A percentile compares a stretch with the other conserved stretches of the same genome.
Evolutionary conservation across 1,140 invertebrate species (phyloP).

Genomic region (Drosophila carrolli): DNA sequence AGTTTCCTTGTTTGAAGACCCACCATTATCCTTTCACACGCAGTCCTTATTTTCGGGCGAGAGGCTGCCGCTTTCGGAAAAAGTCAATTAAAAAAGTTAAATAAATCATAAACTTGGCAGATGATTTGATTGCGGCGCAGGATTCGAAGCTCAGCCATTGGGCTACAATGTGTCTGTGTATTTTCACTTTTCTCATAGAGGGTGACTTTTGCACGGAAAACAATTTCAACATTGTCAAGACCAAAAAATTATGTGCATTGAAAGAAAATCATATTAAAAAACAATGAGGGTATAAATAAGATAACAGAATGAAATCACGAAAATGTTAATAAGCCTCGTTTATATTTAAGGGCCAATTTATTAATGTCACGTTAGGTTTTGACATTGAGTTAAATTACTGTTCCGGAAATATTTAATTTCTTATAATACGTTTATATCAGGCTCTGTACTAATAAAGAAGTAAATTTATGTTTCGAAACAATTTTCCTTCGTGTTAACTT

Average conservation of each 20-base stretch:
- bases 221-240: background rate
- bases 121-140: constrained; percentile 83
- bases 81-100: constrained; percentile 85
- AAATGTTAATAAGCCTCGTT: too few species aligned
- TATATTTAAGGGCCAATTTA: too few species aligned
- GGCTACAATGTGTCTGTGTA: constrained; percentile 59
- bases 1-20: constrained; percentile 68
- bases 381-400: too few species aligned
- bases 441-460: background rate
- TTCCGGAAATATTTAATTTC: too few species aligned
- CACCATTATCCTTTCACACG: constrained; percentile 83
- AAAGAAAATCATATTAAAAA: too few species aligned
- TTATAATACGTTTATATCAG: too few species aligned
- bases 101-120: constrained; percentile 84
- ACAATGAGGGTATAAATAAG: too few species aligned
- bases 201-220: constrained; percentile 18
- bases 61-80: constrained; percentile 61
- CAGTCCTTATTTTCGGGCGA: constrained; percentile 49
- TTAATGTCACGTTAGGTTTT: too few species aligned
- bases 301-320: too few species aligned
- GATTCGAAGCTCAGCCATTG: constrained; percentile 49
- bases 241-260: background rate
- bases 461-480: background rate
- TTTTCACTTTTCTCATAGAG: constrained; percentile 4
- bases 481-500: too few species aligned